Base-by-base conservation (phyloP, 2,797 vertebrate species). In the Ptychobarbus kaznakovi region DNA sequence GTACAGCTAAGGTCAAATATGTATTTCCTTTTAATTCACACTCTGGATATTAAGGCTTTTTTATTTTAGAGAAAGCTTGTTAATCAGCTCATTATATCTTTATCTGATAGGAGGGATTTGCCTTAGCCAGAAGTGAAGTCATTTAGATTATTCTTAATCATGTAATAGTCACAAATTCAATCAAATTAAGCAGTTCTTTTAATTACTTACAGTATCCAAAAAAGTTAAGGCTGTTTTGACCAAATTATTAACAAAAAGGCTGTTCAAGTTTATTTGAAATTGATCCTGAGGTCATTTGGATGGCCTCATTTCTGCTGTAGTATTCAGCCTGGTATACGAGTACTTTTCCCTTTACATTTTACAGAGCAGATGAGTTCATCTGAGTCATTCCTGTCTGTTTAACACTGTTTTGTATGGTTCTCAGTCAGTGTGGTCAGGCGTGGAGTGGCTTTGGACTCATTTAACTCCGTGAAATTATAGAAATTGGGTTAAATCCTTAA, bases 11-110 rank as follows among this genome's bases (percentile, higher is more conserved):
- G 70, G 51, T 65, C 13, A 80, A 82, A 49, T 72, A 66, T 44
- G 58, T 56, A 28, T 83, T 66, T 9, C 44, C 35, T 38, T 84
- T 38, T 49, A 44, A 35, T 69, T 78, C 35, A 22, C 63, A 51
- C 56, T 84, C 51, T 46, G 51, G 4, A 66, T 35, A 77, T 79
- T 74, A 66, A 61, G 61, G 28, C 32, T 35, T 42, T 63, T 53
- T 78, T 61, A 42, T 82, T 82, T 65, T 79, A 58, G 74, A 12
- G n/a, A 66, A 82, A 74, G 56, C 70, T 80, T 86, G 66, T 65
- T 80, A 89, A 86, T 85, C 81, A 78, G 75, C 85, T 88, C 80
- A 82, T 86, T 85, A 76, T 81, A 87, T 81, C 76, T 84, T 4
- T 25, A 40, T 74, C 28, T 12, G 46, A 73, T 80, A 86, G n/a